Conservation (phyloP, 2,797 vertebrate genomes). For the Coregonus sp. region DNA sequence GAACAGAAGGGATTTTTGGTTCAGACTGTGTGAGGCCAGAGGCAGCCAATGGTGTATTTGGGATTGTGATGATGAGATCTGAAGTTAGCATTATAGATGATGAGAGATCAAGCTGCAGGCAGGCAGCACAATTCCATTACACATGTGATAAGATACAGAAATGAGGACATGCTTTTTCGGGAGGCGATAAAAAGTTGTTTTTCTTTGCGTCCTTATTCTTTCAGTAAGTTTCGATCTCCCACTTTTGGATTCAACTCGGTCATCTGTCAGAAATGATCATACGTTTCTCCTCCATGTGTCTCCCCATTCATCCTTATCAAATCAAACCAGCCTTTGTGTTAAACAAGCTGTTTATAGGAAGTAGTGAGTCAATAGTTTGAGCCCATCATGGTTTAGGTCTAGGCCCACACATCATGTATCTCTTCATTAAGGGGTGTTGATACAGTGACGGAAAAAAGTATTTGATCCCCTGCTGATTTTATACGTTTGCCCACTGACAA, state of each 20-base stretch:
- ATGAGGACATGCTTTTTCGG: neutral
- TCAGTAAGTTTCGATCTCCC: neutral
- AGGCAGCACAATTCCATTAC: neutral
- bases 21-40: neutral
- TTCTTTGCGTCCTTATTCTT: too few relatives aligned
- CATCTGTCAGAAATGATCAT: too few relatives aligned
- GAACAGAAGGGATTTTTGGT: neutral
- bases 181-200: neutral
- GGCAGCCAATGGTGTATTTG: neutral
- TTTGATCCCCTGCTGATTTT: too few relatives aligned
- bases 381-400: too few relatives aligned
- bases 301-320: neutral
- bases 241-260: too few relatives aligned
- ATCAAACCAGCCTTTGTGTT: neutral
- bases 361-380: neutral
- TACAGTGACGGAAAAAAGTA: too few relatives aligned
- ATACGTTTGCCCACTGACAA: too few relatives aligned
- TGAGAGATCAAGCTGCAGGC: neutral
- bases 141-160: neutral
- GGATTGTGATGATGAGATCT: neutral
- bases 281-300: neutral
- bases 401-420: neutral
- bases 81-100: neutral
- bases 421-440: conserved; percentile 32
- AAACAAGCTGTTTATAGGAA: conserved; percentile 5